Base-by-base conservation (phyloP, 2,797 vertebrate genomes). In the Gymnodraco acuticeps region DNA sequence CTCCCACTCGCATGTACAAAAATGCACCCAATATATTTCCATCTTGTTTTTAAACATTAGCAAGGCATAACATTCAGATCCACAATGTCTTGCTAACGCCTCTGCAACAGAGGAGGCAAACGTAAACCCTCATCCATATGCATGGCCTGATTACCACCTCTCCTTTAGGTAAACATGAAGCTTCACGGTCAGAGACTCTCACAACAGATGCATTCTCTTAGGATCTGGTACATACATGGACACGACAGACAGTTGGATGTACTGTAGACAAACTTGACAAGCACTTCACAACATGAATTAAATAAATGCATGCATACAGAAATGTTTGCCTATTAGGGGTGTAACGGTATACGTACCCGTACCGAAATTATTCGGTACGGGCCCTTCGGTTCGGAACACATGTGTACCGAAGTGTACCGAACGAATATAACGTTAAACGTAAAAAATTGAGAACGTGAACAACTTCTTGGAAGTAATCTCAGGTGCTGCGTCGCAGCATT, bases 81-180 rank as follows among this genome's bases (percentile, higher is more conserved):
- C 53, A 68, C 56, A 73, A 60, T 77, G 58, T 78, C 59, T 72
- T 54, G 61, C 59, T 70, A 63, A 83, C 70, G 64, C 77, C 84
- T 86, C 78, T 83, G 78, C 78, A 83, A 76, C 47, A 3, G 77
- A 15, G 78, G 77, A 58, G 27, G 58, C 11, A 14, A 80, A 82
- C 10, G 9, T 55, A 84, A 82, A 51, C 16, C 19, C 20, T 87
- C 70, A 84, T 89, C 59, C 79, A 87, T 88, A 88, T 86, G 78
- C 80, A 82, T 75, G 79, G 27, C 8, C 63, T 81, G 69, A 79
- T 87, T 86, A 81, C 16, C 68, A 65, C 71, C 70, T 67, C 64
- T 74, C 45, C 53, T 78, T 84, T 80, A 78, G 77, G 60, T 82
- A 82, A 85, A 86, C 77, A 86, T 65, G 19, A 53, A 78, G 72